These are phyloP conservation scores for Ia io DNA, from an alignment of 2,113 vertebrate genomes.

Conservation along the genomic window DNA sequence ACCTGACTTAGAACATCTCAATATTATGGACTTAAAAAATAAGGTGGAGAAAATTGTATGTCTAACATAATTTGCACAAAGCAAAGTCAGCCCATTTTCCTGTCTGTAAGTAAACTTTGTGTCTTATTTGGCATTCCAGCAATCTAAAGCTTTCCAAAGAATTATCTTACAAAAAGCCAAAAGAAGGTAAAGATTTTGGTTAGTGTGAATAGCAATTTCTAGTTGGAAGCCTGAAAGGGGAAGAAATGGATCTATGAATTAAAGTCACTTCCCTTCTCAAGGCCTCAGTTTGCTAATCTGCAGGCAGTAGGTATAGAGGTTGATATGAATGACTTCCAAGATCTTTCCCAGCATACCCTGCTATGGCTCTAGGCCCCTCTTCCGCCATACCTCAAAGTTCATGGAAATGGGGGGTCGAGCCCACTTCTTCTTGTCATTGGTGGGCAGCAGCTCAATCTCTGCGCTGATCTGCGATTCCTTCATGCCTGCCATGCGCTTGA, in stretches of 20 bases:
- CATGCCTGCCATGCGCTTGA: conserved; percentile 99
- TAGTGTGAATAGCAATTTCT: not conserved
- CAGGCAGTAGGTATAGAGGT: not conserved
- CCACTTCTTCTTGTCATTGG: conserved; percentile 99
- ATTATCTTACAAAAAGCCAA: not conserved
- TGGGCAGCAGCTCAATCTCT: conserved; percentile 98
- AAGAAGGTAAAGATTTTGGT: not conserved
- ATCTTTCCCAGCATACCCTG: not conserved
- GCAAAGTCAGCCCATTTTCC: conserved; percentile 12
- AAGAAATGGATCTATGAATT: not conserved
- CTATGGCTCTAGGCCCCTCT: not conserved
- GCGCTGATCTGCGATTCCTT: conserved; percentile 99
- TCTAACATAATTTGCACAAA: not conserved
- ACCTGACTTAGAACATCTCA: conserved; percentile 19
- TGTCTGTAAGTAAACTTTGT: not conserved
- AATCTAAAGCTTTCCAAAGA: conserved; percentile 43
- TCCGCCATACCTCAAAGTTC: conserved; percentile 96
- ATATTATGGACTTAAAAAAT: conserved; percentile 16
- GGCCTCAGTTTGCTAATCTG: not conserved
- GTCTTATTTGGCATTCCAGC: not conserved
- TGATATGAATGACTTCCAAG: not conserved
- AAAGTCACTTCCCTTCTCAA: not conserved
- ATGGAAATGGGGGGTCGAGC: conserved; percentile 99
- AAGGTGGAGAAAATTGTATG: conserved; percentile 22
- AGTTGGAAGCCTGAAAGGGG: not conserved